Base-by-base conservation (phyloP, 2,888 invertebrate genomes). In the Drosophila acutilabella region DNA sequence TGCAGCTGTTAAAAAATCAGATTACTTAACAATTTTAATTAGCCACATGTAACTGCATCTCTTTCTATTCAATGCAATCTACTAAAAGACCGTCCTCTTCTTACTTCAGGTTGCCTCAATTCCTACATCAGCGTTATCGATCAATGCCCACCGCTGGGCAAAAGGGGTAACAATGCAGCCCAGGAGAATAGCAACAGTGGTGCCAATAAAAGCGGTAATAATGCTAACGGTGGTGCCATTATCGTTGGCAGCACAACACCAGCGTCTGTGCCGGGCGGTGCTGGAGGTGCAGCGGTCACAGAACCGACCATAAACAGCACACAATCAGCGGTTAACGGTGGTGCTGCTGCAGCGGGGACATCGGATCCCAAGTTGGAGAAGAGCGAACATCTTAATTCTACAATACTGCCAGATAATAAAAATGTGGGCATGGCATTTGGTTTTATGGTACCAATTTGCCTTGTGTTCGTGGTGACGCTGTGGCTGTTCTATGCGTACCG, bases 401-500 rank as follows among this genome's bases (percentile, higher is more conserved):
- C 80, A 33, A 33, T 56, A 18, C 33, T 42, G 44, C 54, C 77
- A 8, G 83, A 90, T 23, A 79, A 83, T 38, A 90, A 90, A 70
- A 90, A 82, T 60, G 90, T 92, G 73, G 91, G 91, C 38, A 78
- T 92, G 14, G 93, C 93, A 20, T 93, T 97, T 51, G 95, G 95
- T 5, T 95, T 96, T 18, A 93, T 97, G 80, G 93, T 97, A 50
- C 93, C 96, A 26, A 92, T 97, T 58, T 94, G 95, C 0, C 91
- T 97, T 48, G 92, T 97, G 10, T 93, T 94, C 58, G 94, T 94
- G 33, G 88, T 95, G n/a, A 94, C 94, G 26, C 94, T 95, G 8
- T 99, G 99, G 99, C 93, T 96, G 16, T 93, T 96, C 16, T 99
- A 99, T 92, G 99, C 99, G 4, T 99, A 99, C 93, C 96, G 97